Evolutionary conservation across 2,888 invertebrate genomes (phyloP), one percentile per base, ranked within the genome.

Genomic region (Cancer borealis): DNA sequence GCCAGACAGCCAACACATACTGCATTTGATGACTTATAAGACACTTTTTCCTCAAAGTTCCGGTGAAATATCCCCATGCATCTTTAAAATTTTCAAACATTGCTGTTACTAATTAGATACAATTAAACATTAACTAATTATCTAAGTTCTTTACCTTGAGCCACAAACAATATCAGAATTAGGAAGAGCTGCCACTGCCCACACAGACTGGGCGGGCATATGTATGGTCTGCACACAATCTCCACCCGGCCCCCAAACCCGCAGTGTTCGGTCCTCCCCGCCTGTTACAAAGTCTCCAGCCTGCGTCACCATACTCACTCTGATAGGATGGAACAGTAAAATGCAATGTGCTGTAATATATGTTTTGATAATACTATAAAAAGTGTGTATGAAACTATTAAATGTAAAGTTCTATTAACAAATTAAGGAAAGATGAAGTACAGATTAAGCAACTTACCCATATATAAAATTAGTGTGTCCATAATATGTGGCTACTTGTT

Each of bases 131-230:
- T 73, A 73, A 66, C 91, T 91, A 17, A 88, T 87, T 45, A 26
- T 8, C n/a, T 39, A 46, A 8, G n/a, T 10, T 17, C 96, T 96
- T 91, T 96, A 97, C 97, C 97, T 97, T 95, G 97, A 96, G 96
- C 99, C 99, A 79, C 98, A 98, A 26, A 98, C 98, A 96, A 99
- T 97, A 96, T 99, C 99, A 0, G 98, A 98, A 97, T 99, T 99
- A 8, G 97, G 97, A 45, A 99, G 97, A 93, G 98, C 97, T 21
- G 98, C 97, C 1, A 99, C 98, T 39, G 97, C 97, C 99, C 99
- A 99, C 0, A 99, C 98, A 0, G 99, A 99, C 95, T 98, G 98
- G 0, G 98, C 98, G 0, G 99, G 99, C 92, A 98, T 97, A 0
- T 97, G 96, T 46, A 99, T 97, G 6, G 98, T 98, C 96, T 98